Conservation (phyloP, 2,888 invertebrate species). For the Nomada lathburiana region DNA sequence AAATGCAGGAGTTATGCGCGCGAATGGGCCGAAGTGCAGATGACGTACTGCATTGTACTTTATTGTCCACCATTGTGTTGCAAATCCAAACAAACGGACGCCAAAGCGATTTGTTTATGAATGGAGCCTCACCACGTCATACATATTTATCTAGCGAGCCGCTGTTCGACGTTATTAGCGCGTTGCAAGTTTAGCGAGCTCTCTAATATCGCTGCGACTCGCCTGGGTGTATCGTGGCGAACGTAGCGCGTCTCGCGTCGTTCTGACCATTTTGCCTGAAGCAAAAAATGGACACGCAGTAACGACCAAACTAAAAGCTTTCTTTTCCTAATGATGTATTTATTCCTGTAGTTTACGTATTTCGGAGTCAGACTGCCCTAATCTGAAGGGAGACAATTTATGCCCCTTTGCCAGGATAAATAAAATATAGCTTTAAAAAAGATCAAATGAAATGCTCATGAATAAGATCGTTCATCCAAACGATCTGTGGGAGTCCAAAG, state of each 20-base stretch:
- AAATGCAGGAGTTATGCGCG: constrained; percentile 51
- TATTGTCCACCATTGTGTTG: constrained; percentile 59
- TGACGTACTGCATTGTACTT: constrained; percentile 58
- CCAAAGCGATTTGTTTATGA: constrained; percentile 68
- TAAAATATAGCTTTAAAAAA: background rate
- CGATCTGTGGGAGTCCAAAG: constrained; percentile 23
- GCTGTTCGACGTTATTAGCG: constrained; percentile 45
- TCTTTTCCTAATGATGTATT: background rate
- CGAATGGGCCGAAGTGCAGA: constrained; percentile 45
- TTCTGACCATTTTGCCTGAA: constrained; percentile 5
- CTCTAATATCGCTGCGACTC: constrained; percentile 12
- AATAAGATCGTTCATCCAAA: constrained; percentile 17
- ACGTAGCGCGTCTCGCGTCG: background rate
- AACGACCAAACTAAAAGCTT: background rate
- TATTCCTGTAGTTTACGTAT: no score
- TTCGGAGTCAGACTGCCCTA: no score
- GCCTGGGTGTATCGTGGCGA: constrained; percentile 2
- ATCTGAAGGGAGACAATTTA: background rate
- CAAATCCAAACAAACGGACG: constrained; percentile 62
- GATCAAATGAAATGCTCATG: background rate
- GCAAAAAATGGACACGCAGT: background rate
- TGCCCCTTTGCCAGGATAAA: background rate
- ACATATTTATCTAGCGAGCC: constrained; percentile 62
- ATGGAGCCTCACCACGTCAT: constrained; percentile 60
- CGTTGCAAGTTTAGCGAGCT: constrained; percentile 10